These are phyloP conservation scores for Tetragonisca angustula DNA, from an alignment of 2,888 invertebrate species.

Conservation along the genomic window DNA sequence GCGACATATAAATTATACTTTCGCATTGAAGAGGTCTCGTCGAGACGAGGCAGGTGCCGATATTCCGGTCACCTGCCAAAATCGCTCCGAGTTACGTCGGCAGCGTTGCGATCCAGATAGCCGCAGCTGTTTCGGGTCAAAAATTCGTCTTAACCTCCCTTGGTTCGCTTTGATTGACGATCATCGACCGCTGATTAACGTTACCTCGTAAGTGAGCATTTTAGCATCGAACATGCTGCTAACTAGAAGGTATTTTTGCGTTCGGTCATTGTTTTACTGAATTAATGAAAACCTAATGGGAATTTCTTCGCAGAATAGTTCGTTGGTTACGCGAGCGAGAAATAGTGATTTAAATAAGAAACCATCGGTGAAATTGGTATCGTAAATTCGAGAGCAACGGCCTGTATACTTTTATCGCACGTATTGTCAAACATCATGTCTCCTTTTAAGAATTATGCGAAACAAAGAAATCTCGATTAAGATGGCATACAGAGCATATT, in stretches of 20 bases:
- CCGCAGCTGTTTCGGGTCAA: conserved; percentile 55
- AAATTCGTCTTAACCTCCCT: conserved; percentile 35
- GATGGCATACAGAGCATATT: too few relatives aligned
- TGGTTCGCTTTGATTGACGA: conserved; percentile 41
- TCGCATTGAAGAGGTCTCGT: conserved; percentile 49
- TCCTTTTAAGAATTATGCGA: too few relatives aligned
- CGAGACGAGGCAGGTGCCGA: conserved; percentile 61
- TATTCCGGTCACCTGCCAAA: conserved; percentile 65
- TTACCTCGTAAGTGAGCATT: conserved; percentile 37
- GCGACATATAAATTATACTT: conserved; percentile 53
- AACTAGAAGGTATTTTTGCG: conserved; percentile 28
- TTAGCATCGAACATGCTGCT: conserved; percentile 29
- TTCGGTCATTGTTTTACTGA: conserved; percentile 29
- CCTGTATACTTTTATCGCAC: too few relatives aligned
- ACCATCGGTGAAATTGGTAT: neutral
- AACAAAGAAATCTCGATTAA: too few relatives aligned
- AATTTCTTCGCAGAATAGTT: conserved; percentile 13
- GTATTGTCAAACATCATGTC: too few relatives aligned
- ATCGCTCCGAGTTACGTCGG: conserved; percentile 54
- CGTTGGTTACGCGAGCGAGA: neutral
- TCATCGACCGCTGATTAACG: conserved; percentile 32
- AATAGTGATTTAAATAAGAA: neutral
- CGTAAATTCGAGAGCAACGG: neutral
- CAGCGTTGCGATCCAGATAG: conserved; percentile 15
- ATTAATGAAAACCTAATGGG: conserved; percentile 44